phyloP scores from a whole-genome alignment of 1,140 invertebrate species.

The Pachyrhynchus sulphureomaculatus region DNA sequence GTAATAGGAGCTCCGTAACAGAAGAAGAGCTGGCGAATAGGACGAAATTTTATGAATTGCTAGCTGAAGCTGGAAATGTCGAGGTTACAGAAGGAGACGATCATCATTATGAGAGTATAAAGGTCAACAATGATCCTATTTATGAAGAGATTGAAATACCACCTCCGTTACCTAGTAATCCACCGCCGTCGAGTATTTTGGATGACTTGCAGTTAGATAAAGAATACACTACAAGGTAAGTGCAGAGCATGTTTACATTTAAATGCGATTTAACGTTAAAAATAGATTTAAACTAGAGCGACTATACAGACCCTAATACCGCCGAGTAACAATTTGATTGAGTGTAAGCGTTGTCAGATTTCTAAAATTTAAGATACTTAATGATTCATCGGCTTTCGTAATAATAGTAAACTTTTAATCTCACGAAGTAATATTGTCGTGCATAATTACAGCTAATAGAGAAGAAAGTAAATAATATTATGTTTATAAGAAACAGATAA shows the following conservation, averaged over 20 bases:
- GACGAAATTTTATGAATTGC: constrained; percentile 68
- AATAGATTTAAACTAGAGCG: too few species aligned
- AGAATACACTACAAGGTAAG: constrained; percentile 57
- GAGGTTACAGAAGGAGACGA: constrained; percentile 63
- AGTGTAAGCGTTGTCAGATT: too few species aligned
- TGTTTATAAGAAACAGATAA: too few species aligned
- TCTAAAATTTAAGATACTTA: too few species aligned
- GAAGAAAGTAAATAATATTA: too few species aligned
- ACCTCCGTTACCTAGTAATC: constrained; percentile 71
- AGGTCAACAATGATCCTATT: constrained; percentile 72
- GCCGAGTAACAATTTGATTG: too few species aligned
- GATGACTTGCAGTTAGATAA: constrained; percentile 60
- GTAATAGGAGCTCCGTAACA: constrained; percentile 55
- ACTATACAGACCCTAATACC: too few species aligned
- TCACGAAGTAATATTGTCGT: too few species aligned
- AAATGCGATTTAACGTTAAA: too few species aligned
- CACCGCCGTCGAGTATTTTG: constrained; percentile 63
- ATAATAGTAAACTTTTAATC: too few species aligned
- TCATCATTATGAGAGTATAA: constrained; percentile 78
- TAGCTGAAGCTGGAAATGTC: constrained; percentile 64
- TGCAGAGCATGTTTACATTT: neutral
- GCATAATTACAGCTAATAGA: too few species aligned
- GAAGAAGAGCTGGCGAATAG: constrained; percentile 59
- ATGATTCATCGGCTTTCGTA: too few species aligned
- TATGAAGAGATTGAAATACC: constrained; percentile 87